phyloP scores from a whole-genome alignment of 2,113 vertebrate species.

The Antechinus stuartii region DNA sequence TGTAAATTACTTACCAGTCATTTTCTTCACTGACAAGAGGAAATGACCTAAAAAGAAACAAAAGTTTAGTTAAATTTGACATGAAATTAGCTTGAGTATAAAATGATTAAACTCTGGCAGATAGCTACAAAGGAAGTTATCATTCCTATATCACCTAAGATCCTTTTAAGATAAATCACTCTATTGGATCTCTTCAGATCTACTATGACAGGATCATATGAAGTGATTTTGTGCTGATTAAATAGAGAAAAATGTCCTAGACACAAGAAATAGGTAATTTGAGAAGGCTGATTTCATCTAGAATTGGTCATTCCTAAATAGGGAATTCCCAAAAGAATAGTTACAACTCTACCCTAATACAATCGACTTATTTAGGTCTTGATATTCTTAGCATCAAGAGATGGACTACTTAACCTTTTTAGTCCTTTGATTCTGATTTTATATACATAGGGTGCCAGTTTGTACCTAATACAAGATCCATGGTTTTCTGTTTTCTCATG shows the following conservation, averaged over 20 bases:
- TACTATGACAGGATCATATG: neutral
- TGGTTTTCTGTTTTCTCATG: slow-evolving; percentile 9
- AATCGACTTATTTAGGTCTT: neutral
- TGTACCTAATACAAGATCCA: neutral
- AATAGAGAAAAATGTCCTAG: neutral
- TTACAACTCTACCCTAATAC: neutral
- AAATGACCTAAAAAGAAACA: neutral
- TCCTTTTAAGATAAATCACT: neutral
- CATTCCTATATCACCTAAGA: slow-evolving; percentile 8
- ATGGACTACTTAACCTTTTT: neutral
- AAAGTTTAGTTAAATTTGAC: neutral
- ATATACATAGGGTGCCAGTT: neutral
- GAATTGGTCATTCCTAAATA: neutral
- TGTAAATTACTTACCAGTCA: neutral
- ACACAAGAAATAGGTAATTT: neutral
- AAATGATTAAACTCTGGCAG: neutral
- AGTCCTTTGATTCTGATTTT: neutral
- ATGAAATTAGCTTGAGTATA: neutral
- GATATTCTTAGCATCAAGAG: neutral
- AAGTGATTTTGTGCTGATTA: neutral
- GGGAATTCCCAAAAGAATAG: neutral
- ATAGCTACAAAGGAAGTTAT: neutral
- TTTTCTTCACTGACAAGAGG: neutral
- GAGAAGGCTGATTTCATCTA: neutral
- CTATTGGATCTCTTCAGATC: neutral